A percentile compares a stretch with the other conserved stretches of the same genome.
Conservation (phyloP, 1,140 invertebrate genomes). For the Aphelinus certus region DNA sequence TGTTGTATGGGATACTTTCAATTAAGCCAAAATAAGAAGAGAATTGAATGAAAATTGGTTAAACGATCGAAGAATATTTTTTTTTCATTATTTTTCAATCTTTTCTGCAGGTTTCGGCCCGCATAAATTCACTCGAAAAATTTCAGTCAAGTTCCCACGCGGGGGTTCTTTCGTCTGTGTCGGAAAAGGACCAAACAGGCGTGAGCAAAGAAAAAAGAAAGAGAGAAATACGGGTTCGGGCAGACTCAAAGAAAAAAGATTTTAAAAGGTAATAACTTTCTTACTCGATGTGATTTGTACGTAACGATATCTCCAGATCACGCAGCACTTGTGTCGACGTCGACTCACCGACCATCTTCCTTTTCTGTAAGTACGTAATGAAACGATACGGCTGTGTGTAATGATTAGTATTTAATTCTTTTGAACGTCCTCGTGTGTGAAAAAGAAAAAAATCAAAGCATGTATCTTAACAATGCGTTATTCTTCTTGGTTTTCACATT, state of each 20-base stretch:
- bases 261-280: slow-evolving; percentile 54
- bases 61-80: too few species aligned
- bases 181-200: background rate
- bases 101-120: background rate
- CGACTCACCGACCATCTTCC: slow-evolving; percentile 96
- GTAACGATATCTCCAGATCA: slow-evolving; percentile 97
- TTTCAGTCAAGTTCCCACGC: too few species aligned
- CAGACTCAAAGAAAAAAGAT: too few species aligned
- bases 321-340: slow-evolving; percentile 97
- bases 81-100: too few species aligned
- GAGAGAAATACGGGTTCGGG: too few species aligned
- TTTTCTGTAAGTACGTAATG: slow-evolving; percentile 82
- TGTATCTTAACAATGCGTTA: too few species aligned
- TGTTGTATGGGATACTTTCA: too few species aligned
- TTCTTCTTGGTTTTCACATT: too few species aligned
- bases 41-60: too few species aligned
- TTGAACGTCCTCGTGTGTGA: slow-evolving; percentile 12
- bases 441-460: slow-evolving; percentile 31
- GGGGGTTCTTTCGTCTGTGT: background rate
- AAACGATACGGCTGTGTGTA: slow-evolving; percentile 63
- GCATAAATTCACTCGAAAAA: slow-evolving; percentile 1
- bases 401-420: slow-evolving; percentile 56
- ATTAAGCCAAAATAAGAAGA: too few species aligned
- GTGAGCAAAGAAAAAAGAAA: background rate
- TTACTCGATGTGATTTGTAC: slow-evolving; percentile 99